Evolutionary conservation across 2,797 vertebrate species (phyloP), one percentile per base, ranked within the genome.

Genomic region (Premnoplex brunnescens): DNA sequence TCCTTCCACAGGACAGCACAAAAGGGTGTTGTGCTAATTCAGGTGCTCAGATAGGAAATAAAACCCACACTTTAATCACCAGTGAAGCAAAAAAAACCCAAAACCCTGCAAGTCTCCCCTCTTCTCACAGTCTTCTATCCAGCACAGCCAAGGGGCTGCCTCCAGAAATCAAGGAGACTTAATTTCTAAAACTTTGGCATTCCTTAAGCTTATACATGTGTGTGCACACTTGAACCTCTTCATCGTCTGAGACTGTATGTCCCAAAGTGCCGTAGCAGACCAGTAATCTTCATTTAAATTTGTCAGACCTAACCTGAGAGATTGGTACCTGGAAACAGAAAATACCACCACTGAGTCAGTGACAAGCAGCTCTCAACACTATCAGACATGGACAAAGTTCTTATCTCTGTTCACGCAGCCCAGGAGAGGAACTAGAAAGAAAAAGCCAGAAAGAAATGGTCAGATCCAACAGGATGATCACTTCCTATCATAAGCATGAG

Each of bases 201-300:
- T 46, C 27, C 27, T 37, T 4, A 9, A 55, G 4, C 1, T 0
- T 49, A 6, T 15, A 23, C 0, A 2, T 36, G 5, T 30, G 3
- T 41, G 22, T 19, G 6, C 27, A 43, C 0, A 0, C 28, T 62
- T 1, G 2, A 2, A 1, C 26, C 20, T 63, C 26, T 56, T 20
- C 20, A 19, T 36, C 21, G 26, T 16, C 11, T 7, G 9, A 56
- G 36, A 12, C 22, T n/a, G 2, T 18, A 9, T 30, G 20, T 36
- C 54, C 37, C 58, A 93, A 34, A 85, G 20, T 13, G 60, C 49
- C 37, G 37, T 1, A 19, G 20, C n/a, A 81, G 71, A 51, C 22
- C 7, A 36, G 10, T 39, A 32, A 39, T 28, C 14, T 64, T 34
- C 44, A 44, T 10, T 21, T 56, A 54, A 59, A 26, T 59, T 16